Percentiles rank a stretch among this genome's conserved stretches.
Evolutionary conservation across 2,113 vertebrate species (phyloP).

Genomic region (Corythornis madagascariensis): DNA sequence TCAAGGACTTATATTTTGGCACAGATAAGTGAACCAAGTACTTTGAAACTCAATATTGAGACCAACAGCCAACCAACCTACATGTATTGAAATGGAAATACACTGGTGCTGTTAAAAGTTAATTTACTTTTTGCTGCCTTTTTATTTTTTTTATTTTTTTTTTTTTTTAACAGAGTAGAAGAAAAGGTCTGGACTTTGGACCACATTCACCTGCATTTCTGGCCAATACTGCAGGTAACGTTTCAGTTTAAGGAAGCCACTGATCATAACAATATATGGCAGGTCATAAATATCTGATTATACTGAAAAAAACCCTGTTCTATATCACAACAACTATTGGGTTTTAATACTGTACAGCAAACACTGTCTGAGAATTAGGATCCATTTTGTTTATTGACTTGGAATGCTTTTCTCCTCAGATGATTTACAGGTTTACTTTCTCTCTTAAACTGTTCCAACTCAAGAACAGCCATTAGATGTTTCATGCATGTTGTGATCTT

Average conservation of each 20-base stretch:
- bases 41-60: neutral
- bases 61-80: neutral
- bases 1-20: neutral
- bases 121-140: neutral
- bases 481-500: neutral
- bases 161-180: neutral
- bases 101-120: neutral
- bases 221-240: neutral
- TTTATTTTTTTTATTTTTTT: too few relatives aligned
- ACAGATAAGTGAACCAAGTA: neutral
- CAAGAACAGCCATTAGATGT: neutral
- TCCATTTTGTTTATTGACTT: neutral
- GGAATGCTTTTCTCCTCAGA: slow-evolving; percentile 7
- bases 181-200: neutral
- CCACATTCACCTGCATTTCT: neutral
- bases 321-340: slow-evolving; percentile 4
- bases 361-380: neutral
- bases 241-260: neutral
- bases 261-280: neutral
- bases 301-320: neutral
- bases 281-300: slow-evolving; percentile 1
- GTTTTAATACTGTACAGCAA: neutral
- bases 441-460: neutral
- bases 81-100: neutral
- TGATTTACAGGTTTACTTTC: neutral